phyloP scores from a whole-genome alignment of 92 coral and sea anemone species.

The Heliopora coerulea region DNA sequence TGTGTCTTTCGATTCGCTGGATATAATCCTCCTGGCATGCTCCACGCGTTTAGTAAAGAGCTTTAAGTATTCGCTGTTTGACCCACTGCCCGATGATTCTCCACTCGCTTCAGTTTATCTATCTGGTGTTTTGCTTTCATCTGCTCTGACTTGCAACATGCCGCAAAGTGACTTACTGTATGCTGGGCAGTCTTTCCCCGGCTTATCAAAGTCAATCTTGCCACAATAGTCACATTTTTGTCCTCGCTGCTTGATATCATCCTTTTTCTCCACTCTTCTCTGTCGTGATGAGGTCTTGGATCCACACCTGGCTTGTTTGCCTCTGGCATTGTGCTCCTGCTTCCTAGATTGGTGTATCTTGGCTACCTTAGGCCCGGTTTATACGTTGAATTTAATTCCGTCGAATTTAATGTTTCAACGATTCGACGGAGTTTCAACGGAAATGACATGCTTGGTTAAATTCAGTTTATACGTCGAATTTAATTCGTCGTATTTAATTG shows the following conservation, averaged over 20 bases:
- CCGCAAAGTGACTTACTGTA: constrained; percentile 57
- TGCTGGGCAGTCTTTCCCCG: constrained; percentile 60
- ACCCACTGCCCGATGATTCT: constrained; percentile 27
- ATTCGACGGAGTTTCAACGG: no score
- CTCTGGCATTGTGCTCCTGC: constrained; percentile 21
- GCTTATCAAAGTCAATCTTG: constrained; percentile 51
- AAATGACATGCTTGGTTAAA: no score
- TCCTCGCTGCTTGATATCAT: constrained; percentile 3
- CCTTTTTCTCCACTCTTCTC: no score
- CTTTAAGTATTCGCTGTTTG: constrained; percentile 39
- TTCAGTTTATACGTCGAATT: no score
- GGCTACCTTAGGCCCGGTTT: no score
- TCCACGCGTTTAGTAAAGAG: constrained; percentile 30
- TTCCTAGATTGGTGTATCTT: neutral
- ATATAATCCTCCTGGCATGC: constrained; percentile 43
- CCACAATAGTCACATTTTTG: constrained; percentile 53
- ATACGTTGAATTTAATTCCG: no score
- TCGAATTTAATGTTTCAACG: no score
- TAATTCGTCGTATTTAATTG: no score
- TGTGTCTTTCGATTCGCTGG: constrained; percentile 48
- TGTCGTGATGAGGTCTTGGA: no score
- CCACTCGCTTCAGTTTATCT: neutral
- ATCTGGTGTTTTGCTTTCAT: neutral
- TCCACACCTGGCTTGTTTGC: no score
- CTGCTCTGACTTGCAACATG: constrained; percentile 26